A percentile compares a stretch with the other conserved stretches of the same genome.
Conservation (phyloP, 2,113 vertebrate species). For the Dicerorhinus sumatrensis region DNA sequence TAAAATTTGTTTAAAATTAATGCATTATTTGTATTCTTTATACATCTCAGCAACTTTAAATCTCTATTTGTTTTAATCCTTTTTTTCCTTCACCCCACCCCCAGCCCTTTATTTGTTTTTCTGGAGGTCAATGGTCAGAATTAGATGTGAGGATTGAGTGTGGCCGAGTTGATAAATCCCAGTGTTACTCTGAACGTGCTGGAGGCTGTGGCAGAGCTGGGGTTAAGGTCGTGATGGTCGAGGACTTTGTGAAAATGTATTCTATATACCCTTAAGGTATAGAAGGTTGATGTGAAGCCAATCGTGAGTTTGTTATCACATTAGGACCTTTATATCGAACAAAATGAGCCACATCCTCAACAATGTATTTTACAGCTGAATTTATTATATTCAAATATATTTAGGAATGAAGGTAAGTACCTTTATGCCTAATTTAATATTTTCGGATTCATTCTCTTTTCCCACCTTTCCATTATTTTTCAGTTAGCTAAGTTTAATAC, state of each 20-base stretch:
- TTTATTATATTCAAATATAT: not conserved
- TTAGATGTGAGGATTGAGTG: slow-evolving; percentile 70
- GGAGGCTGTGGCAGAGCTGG: slow-evolving; percentile 69
- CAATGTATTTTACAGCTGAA: not conserved
- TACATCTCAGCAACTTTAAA: slow-evolving; percentile 68
- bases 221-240: slow-evolving; percentile 78
- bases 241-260: slow-evolving; percentile 71
- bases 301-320: slow-evolving; percentile 36
- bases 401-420: not conserved
- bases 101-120: not conserved
- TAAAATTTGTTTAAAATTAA: slow-evolving; percentile 44
- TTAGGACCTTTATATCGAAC: not conserved
- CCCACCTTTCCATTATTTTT: not conserved
- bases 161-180: slow-evolving; percentile 80
- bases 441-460: not conserved
- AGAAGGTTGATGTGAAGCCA: slow-evolving; percentile 34
- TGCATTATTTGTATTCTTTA: slow-evolving; percentile 65
- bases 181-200: slow-evolving; percentile 65
- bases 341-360: not conserved
- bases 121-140: slow-evolving; percentile 79
- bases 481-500: slow-evolving; percentile 71
- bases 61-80: slow-evolving; percentile 49
- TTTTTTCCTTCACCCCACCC: not conserved
- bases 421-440: slow-evolving; percentile 30
- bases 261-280: slow-evolving; percentile 63